These are phyloP conservation scores for Chelmon rostratus DNA, from an alignment of 2,797 vertebrate genomes.

Conservation along the genomic window DNA sequence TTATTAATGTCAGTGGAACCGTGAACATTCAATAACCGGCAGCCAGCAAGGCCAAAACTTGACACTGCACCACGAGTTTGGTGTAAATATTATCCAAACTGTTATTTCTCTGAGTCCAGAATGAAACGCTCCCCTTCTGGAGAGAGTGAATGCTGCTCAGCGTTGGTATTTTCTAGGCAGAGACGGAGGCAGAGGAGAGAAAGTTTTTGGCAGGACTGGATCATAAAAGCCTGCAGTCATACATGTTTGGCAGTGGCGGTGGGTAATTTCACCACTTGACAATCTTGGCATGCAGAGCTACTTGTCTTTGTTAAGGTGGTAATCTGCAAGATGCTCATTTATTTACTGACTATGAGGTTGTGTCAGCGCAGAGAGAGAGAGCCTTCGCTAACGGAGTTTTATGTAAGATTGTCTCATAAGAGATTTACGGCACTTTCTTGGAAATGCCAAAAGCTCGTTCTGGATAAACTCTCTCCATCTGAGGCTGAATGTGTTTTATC, in stretches of 20 bases:
- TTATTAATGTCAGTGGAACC: neutral
- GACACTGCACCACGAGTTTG: neutral
- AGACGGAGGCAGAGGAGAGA: slow-evolving; percentile 5
- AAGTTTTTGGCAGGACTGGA: slow-evolving; percentile 22
- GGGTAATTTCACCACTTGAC: slow-evolving; percentile 33
- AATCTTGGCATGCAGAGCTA: slow-evolving; percentile 27
- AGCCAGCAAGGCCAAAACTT: neutral
- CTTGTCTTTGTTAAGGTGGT: slow-evolving; percentile 44
- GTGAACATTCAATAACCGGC: neutral
- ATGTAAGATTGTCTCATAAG: slow-evolving; percentile 13
- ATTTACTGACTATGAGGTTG: slow-evolving; percentile 8
- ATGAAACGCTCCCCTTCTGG: neutral
- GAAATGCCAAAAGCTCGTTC: slow-evolving; percentile 22
- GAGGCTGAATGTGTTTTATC: slow-evolving; percentile 11
- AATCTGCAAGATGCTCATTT: slow-evolving; percentile 44
- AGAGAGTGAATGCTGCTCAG: neutral
- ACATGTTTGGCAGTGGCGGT: slow-evolving; percentile 28
- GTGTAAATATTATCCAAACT: neutral
- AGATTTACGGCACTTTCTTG: neutral
- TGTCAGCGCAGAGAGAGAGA: slow-evolving; percentile 2
- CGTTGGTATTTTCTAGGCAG: neutral
- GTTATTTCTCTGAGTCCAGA: neutral
- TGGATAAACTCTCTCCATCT: slow-evolving; percentile 19
- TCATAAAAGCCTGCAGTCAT: slow-evolving; percentile 20
- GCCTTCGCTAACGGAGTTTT: neutral